A percentile compares a stretch with the other conserved stretches of the same genome.
These are phyloP conservation scores for Cryptus viduatorius DNA, from an alignment of 2,888 invertebrate genomes.

Conservation along the genomic window DNA sequence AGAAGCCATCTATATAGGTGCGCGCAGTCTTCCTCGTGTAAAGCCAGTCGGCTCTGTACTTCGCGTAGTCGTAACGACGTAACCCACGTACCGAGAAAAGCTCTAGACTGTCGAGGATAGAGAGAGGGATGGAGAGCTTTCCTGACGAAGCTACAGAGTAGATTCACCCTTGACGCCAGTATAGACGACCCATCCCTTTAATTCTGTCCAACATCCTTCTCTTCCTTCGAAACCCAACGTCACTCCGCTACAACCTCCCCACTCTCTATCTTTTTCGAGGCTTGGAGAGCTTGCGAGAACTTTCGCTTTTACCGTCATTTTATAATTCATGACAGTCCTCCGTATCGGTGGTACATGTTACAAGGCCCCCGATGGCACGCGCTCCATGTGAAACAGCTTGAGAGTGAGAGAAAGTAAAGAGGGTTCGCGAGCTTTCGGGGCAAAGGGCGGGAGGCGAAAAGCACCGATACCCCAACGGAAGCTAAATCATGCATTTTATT, in stretches of 20 bases:
- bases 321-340: conserved; percentile 84
- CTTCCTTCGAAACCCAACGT: conserved; percentile 58
- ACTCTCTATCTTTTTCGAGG: conserved; percentile 38
- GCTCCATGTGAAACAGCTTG: conserved; percentile 57
- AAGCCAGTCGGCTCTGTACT: conserved; percentile 21
- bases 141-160: conserved; percentile 63
- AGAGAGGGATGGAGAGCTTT: conserved; percentile 42
- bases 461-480: conserved; percentile 65
- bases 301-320: conserved; percentile 85
- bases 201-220: conserved; percentile 53
- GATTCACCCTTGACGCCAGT: conserved; percentile 73
- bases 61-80: conserved; percentile 46
- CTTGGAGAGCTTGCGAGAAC: conserved; percentile 72
- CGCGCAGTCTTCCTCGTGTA: not conserved
- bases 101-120: conserved; percentile 32
- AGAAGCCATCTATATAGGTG: conserved; percentile 23
- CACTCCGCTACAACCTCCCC: conserved; percentile 67
- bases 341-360: conserved; percentile 75
- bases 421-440: conserved; percentile 64
- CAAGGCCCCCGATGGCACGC: conserved; percentile 69
- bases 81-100: conserved; percentile 47
- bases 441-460: conserved; percentile 5
- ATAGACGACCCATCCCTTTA: conserved; percentile 43
- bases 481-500: conserved; percentile 84
- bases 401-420: conserved; percentile 77